Evolutionary conservation across 2,113 vertebrate species (phyloP).

Genomic region (Hiodon tergisus): DNA sequence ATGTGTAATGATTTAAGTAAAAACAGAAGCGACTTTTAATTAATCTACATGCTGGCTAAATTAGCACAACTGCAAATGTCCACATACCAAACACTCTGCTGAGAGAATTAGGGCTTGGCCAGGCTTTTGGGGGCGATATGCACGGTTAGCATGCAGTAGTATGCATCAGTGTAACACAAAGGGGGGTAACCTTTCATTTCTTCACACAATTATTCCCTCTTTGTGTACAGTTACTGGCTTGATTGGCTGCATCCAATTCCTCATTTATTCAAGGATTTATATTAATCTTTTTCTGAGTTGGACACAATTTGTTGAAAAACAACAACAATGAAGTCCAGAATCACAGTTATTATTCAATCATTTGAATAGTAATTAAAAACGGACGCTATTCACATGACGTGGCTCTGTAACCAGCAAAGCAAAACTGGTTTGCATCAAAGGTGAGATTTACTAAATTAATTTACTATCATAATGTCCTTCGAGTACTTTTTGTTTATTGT

Average conservation of each 20-base stretch:
- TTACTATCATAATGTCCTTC: conserved; percentile 46
- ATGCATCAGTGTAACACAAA: background rate
- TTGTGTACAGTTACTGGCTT: conserved; percentile 14
- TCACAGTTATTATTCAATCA: conserved; percentile 35
- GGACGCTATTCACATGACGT: conserved; percentile 21
- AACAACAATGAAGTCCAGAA: conserved; percentile 27
- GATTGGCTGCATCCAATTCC: background rate
- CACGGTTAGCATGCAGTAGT: background rate
- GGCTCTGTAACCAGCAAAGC: conserved; percentile 29
- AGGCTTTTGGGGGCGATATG: background rate
- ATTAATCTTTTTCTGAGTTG: conserved; percentile 16
- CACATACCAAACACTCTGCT: conserved; percentile 43
- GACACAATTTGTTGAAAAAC: conserved; percentile 14
- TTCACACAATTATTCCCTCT: conserved; percentile 18
- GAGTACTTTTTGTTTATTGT: conserved; percentile 38
- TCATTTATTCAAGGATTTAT: conserved; percentile 12
- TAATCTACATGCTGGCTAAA: conserved; percentile 27
- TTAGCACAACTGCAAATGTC: conserved; percentile 32
- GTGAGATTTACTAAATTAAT: conserved; percentile 45
- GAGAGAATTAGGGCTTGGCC: conserved; percentile 31
- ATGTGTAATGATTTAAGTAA: conserved; percentile 25
- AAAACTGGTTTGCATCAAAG: conserved; percentile 39
- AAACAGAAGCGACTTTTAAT: conserved; percentile 25
- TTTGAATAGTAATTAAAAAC: conserved; percentile 37
- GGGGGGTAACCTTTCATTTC: conserved; percentile 20